phyloP scores from a whole-genome alignment of 2,888 invertebrate genomes.

The Heliconius ethilla region DNA sequence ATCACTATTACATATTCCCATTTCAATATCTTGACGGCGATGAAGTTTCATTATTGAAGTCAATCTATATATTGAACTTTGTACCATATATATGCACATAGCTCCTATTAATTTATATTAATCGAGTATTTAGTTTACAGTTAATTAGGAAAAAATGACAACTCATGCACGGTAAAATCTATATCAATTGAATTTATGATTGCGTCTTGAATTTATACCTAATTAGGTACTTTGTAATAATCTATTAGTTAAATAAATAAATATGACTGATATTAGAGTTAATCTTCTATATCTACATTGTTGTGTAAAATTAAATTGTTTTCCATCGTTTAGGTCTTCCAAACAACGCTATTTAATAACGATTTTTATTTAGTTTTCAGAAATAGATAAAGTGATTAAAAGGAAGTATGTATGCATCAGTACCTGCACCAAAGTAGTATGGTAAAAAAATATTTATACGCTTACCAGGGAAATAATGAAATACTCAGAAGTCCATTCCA shows the following conservation, averaged over 20 bases:
- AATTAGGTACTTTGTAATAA: too few species aligned
- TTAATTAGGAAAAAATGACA: neutral
- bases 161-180: too few species aligned
- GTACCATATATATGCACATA: neutral
- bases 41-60: conserved; percentile 1
- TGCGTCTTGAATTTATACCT: too few species aligned
- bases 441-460: too few species aligned
- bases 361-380: neutral
- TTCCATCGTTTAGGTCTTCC: neutral
- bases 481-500: neutral
- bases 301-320: neutral
- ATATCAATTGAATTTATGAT: too few species aligned
- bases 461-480: neutral
- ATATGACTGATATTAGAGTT: too few species aligned
- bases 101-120: neutral
- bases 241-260: too few species aligned
- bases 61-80: neutral
- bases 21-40: conserved; percentile 51
- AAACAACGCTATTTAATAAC: neutral
- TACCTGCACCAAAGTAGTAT: too few species aligned
- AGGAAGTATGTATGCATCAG: too few species aligned
- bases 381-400: neutral
- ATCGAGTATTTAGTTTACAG: neutral
- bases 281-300: too few species aligned
- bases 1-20: conserved; percentile 63